A percentile compares a stretch with the other conserved stretches of the same genome.
Conservation (phyloP, 2,797 vertebrate species). For the Clarias fuscus region DNA sequence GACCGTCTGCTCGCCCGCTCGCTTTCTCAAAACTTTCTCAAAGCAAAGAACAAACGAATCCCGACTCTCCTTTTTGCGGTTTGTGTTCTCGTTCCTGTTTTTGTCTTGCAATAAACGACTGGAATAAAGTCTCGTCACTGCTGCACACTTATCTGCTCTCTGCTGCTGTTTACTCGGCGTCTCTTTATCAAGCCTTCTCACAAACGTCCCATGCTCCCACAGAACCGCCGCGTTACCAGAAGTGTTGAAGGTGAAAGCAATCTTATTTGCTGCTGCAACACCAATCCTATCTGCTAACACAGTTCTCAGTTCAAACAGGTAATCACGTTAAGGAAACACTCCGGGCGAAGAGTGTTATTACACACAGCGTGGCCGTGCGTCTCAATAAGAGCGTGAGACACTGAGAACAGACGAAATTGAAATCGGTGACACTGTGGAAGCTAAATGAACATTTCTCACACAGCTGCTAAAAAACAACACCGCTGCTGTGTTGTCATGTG, state of each 20-base stretch:
- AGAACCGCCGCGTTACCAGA: conserved; percentile 18
- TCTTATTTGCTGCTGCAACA: conserved; percentile 33
- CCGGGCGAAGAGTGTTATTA: conserved; percentile 4
- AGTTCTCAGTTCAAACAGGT: conserved; percentile 27
- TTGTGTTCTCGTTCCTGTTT: background rate
- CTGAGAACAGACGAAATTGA: background rate
- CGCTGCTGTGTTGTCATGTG: too few species aligned
- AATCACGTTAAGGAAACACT: conserved; percentile 30
- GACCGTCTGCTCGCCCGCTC: background rate
- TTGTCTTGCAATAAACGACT: background rate
- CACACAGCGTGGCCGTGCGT: background rate
- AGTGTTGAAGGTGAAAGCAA: conserved; percentile 29
- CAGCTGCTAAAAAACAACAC: background rate
- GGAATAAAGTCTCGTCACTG: background rate
- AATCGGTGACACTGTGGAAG: too few species aligned
- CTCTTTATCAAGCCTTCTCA: conserved; percentile 4
- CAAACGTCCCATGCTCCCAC: background rate
- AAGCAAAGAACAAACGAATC: background rate
- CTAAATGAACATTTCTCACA: background rate
- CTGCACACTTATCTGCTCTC: background rate
- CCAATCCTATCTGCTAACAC: conserved; percentile 8
- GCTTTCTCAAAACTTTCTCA: background rate
- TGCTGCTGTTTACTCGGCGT: background rate
- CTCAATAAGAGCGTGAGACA: background rate
- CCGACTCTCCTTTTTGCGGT: background rate